Conservation (phyloP, 64 coral and sea anemone genomes). For the Montipora capricornis region DNA sequence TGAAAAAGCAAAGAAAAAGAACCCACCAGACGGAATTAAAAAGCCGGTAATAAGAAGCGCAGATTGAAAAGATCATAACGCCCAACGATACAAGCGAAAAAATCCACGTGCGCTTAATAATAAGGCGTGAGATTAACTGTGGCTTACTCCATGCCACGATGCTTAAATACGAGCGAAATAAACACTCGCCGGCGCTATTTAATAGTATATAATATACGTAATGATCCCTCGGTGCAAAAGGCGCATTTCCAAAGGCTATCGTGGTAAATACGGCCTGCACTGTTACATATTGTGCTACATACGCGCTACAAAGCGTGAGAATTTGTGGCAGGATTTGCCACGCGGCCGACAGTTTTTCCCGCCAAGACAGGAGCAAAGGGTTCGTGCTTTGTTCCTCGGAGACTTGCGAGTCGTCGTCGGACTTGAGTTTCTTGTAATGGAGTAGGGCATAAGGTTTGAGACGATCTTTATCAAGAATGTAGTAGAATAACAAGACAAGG, state of each 20-base stretch:
- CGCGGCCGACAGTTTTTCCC: constrained; percentile 71
- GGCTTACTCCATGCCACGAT: constrained; percentile 66
- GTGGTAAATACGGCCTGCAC: constrained; percentile 89
- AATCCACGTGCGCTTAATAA: constrained; percentile 81
- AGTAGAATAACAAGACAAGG: constrained; percentile 81
- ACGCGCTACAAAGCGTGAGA: constrained; percentile 57
- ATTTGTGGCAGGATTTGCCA: constrained; percentile 69
- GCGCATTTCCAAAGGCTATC: constrained; percentile 69
- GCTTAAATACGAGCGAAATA: constrained; percentile 74
- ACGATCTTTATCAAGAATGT: constrained; percentile 80
- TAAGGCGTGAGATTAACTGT: constrained; percentile 44
- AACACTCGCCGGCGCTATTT: constrained; percentile 74
- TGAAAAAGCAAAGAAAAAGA: constrained; percentile 68
- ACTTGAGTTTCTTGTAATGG: constrained; percentile 66
- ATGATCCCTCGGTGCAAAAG: constrained; percentile 84
- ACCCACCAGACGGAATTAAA: constrained; percentile 61
- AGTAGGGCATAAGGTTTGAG: constrained; percentile 79
- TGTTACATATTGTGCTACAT: constrained; percentile 78
- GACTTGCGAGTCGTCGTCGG: constrained; percentile 16
- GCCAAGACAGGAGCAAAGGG: constrained; percentile 37
- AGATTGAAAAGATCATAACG: constrained; percentile 50
- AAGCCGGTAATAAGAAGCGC: constrained; percentile 80
- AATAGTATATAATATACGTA: constrained; percentile 81
- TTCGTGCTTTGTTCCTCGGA: constrained; percentile 34
- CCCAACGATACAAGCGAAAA: constrained; percentile 47